Evolutionary conservation across 1,140 invertebrate species (phyloP).

Genomic region (Alviniconcha marisindica): DNA sequence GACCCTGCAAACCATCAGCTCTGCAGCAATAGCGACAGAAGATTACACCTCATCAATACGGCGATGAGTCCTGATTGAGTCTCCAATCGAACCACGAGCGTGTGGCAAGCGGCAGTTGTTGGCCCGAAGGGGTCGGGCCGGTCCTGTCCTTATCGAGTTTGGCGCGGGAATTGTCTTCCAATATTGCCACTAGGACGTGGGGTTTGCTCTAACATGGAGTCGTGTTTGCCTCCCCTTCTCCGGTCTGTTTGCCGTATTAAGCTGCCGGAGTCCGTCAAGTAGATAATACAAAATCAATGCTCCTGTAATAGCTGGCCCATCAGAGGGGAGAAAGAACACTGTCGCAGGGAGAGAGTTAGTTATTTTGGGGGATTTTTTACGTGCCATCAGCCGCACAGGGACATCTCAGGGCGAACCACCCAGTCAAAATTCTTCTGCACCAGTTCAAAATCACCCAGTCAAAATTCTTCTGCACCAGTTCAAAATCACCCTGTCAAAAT

Average conservation of each 20-base stretch:
- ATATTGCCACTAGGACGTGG: slow-evolving; percentile 33
- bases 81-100: neutral
- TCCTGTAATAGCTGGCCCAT: slow-evolving; percentile 20
- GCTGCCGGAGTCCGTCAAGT: slow-evolving; percentile 35
- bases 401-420: too few relatives aligned
- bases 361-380: too few relatives aligned
- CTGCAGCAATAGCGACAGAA: too few relatives aligned
- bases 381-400: too few relatives aligned
- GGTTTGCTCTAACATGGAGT: slow-evolving; percentile 39
- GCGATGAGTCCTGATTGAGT: neutral
- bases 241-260: slow-evolving; percentile 45
- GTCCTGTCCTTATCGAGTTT: slow-evolving; percentile 30
- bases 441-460: too few relatives aligned
- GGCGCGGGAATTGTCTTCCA: slow-evolving; percentile 40
- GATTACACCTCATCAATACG: neutral
- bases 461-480: too few relatives aligned
- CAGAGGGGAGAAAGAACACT: neutral
- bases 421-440: too few relatives aligned
- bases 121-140: neutral
- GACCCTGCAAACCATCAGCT: neutral
- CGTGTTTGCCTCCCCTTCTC: slow-evolving; percentile 37
- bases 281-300: slow-evolving; percentile 48
- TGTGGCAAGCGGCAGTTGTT: neutral
- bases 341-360: too few relatives aligned
- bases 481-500: too few relatives aligned